Conservation (phyloP, 2,113 vertebrate genomes). For the Vicugna pacos region DNA sequence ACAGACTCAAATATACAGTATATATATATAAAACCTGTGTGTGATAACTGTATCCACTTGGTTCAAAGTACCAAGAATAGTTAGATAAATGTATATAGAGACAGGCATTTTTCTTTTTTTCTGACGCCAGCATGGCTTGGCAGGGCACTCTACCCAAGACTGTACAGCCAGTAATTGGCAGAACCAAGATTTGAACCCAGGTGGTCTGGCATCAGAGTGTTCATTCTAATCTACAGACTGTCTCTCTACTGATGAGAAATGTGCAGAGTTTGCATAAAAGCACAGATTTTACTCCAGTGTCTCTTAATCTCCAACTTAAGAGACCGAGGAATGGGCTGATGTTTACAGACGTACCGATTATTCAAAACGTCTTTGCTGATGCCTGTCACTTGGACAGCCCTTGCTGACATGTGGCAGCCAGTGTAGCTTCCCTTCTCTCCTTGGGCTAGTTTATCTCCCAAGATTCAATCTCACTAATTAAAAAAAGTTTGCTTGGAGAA, state of each 20-base stretch:
- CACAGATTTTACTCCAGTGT: neutral
- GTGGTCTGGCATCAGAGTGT: neutral
- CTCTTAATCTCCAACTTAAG: slow-evolving; percentile 24
- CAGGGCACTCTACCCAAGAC: neutral
- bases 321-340: neutral
- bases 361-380: neutral
- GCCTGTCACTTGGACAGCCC: neutral
- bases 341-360: neutral
- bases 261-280: neutral
- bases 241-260: slow-evolving; percentile 12
- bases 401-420: neutral
- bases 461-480: neutral
- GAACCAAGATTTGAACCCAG: neutral
- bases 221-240: neutral
- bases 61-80: neutral
- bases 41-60: neutral
- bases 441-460: neutral
- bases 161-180: neutral
- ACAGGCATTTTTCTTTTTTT: neutral
- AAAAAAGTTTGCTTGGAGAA: neutral
- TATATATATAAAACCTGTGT: neutral
- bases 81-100: neutral
- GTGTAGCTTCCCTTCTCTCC: neutral
- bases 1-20: no score
- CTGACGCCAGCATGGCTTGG: neutral